A percentile compares a stretch with the other conserved stretches of the same genome.
These are phyloP conservation scores for Epirrita christyi DNA, from an alignment of 2,888 invertebrate genomes.

Conservation along the genomic window DNA sequence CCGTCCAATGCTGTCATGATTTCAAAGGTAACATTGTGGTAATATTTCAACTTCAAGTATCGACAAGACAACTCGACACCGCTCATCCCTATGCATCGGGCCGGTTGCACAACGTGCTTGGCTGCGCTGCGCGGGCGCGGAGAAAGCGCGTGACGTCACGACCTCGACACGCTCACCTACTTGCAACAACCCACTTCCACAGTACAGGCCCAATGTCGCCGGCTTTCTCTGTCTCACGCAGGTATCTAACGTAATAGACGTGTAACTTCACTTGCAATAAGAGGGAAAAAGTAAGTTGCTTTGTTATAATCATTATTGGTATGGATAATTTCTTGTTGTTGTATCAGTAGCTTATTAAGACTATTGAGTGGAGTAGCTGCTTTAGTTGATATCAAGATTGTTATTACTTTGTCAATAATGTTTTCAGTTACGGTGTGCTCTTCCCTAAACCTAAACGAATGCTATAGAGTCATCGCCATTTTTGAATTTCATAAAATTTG, in stretches of 20 bases:
- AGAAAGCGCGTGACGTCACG: conserved; percentile 84
- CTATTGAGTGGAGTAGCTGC: neutral
- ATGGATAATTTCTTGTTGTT: conserved; percentile 11
- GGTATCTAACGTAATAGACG: conserved; percentile 31
- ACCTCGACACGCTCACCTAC: conserved; percentile 84
- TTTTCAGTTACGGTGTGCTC: too few species aligned
- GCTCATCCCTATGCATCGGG: conserved; percentile 43
- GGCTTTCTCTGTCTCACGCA: conserved; percentile 43
- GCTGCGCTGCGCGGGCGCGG: conserved; percentile 63
- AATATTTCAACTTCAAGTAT: neutral
- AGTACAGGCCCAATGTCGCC: conserved; percentile 61
- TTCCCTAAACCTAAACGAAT: too few species aligned
- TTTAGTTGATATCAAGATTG: neutral
- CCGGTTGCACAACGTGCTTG: conserved; percentile 67
- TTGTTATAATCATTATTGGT: conserved; percentile 10
- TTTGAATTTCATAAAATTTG: too few species aligned
- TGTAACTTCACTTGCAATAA: conserved; percentile 24
- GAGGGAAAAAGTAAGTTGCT: conserved; percentile 11
- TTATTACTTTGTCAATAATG: too few species aligned
- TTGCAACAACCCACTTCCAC: conserved; percentile 76
- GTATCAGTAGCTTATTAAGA: neutral
- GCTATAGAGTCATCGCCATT: too few species aligned
- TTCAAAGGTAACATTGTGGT: too few species aligned
- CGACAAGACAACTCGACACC: conserved; percentile 10
- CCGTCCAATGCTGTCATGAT: too few species aligned